A percentile compares a stretch with the other conserved stretches of the same genome.
Evolutionary conservation across 2,888 invertebrate species (phyloP).

Genomic region (Flabesymbios commensalis): DNA sequence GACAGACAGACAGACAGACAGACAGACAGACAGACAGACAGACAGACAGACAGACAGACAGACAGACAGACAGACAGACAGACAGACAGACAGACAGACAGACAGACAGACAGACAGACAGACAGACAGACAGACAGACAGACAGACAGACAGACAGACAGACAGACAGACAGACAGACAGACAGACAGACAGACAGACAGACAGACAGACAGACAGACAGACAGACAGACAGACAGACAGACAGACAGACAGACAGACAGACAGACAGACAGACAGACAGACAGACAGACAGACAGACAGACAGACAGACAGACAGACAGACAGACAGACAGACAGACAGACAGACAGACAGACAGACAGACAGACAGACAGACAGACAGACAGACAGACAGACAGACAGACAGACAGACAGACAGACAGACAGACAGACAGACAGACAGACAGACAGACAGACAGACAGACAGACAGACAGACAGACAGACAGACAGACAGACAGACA

Average conservation of each 20-base stretch:
- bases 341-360: slow-evolving; percentile 1
- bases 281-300: slow-evolving; percentile 1
- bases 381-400: slow-evolving; percentile 1
- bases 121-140: slow-evolving; percentile 1
- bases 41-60: slow-evolving; percentile 1
- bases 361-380: slow-evolving; percentile 1
- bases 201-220: not conserved
- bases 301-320: not conserved
- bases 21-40: slow-evolving; percentile 7
- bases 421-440: not conserved
- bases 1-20: slow-evolving; percentile 6
- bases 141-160: not conserved
- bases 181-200: slow-evolving; percentile 1
- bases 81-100: slow-evolving; percentile 1
- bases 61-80: slow-evolving; percentile 1
- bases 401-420: slow-evolving; percentile 1
- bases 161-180: slow-evolving; percentile 1
- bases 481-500: slow-evolving; percentile 1
- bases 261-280: slow-evolving; percentile 1
- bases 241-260: slow-evolving; percentile 1
- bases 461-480: slow-evolving; percentile 7
- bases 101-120: slow-evolving; percentile 1
- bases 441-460: slow-evolving; percentile 6
- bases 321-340: slow-evolving; percentile 1
- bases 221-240: slow-evolving; percentile 1